These are phyloP conservation scores for Saccostrea cuccullata DNA, from an alignment of 1,140 invertebrate genomes.

Conservation along the genomic window DNA sequence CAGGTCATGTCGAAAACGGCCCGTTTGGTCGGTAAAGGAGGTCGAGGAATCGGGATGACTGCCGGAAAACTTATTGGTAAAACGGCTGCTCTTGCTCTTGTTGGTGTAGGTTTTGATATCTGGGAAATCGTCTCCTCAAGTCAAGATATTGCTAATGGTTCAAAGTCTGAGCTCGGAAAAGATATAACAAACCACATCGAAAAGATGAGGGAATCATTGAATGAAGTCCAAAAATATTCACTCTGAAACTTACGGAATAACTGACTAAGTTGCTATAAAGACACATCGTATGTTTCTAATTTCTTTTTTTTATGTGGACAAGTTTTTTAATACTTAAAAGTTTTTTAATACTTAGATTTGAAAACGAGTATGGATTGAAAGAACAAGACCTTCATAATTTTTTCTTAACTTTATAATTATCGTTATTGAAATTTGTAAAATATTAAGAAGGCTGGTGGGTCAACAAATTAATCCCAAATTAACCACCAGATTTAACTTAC, in stretches of 20 bases:
- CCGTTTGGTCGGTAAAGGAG: not conserved
- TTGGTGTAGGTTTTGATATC: slow-evolving; percentile 8
- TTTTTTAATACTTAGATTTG: too few relatives aligned
- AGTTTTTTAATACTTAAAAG: too few relatives aligned
- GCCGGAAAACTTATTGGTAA: not conserved
- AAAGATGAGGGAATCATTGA: not conserved
- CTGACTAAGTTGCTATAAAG: not conserved
- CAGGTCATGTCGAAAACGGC: not conserved
- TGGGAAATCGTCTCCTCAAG: slow-evolving; percentile 2
- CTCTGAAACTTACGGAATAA: not conserved
- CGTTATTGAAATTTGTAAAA: too few relatives aligned
- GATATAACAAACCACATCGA: slow-evolving; percentile 6
- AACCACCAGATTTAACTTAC: too few relatives aligned
- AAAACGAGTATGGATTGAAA: too few relatives aligned
- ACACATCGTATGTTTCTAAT: too few relatives aligned
- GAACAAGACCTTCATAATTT: too few relatives aligned
- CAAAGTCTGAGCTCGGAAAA: slow-evolving; percentile 3
- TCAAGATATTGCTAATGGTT: slow-evolving; percentile 2
- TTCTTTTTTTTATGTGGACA: too few relatives aligned
- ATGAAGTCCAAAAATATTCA: not conserved
- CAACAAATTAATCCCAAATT: too few relatives aligned
- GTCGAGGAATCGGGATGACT: not conserved
- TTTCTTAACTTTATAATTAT: too few relatives aligned
- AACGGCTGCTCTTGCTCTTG: not conserved
- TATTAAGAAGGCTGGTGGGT: too few relatives aligned